A percentile compares a stretch with the other conserved stretches of the same genome.
Evolutionary conservation across 2,113 vertebrate species (phyloP).

Genomic region (Oceanites oceanicus): DNA sequence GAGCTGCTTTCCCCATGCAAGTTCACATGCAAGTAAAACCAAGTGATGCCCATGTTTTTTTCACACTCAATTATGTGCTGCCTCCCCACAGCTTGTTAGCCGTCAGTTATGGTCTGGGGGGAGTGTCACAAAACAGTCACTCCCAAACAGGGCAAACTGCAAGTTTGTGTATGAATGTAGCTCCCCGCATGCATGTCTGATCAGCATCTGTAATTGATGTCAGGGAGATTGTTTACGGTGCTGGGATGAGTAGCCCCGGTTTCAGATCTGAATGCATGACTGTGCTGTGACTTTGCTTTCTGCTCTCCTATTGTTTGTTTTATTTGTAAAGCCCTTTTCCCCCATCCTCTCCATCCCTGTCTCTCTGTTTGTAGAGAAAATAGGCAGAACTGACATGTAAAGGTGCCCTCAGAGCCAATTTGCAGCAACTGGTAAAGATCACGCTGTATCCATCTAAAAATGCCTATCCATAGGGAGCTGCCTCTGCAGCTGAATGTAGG

Average conservation of each 20-base stretch:
- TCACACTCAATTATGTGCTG: not conserved
- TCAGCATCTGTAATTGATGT: conserved; percentile 5
- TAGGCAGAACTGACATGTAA: conserved; percentile 57
- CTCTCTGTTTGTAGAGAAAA: conserved; percentile 31
- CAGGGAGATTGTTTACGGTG: conserved; percentile 15
- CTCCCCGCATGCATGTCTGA: not conserved
- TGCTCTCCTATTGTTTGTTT: not conserved
- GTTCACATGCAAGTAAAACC: not conserved
- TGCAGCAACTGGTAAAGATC: conserved; percentile 58
- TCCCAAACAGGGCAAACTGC: not conserved
- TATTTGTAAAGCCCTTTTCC: conserved; percentile 19
- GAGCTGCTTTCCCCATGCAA: not conserved
- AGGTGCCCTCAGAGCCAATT: conserved; percentile 63
- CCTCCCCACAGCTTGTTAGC: not conserved
- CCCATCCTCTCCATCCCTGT: not conserved
- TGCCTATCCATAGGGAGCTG: conserved; percentile 16
- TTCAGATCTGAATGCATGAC: not conserved
- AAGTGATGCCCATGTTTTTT: not conserved
- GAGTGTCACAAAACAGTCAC: not conserved
- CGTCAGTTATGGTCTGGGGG: not conserved
- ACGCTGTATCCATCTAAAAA: conserved; percentile 41
- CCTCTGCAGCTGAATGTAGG: not conserved
- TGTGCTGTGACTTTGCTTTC: conserved; percentile 27
- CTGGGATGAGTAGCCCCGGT: not conserved
- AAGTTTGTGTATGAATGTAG: not conserved